Evolutionary conservation across 2,888 invertebrate genomes (phyloP).

Genomic region (Ischnus inquisitorius): DNA sequence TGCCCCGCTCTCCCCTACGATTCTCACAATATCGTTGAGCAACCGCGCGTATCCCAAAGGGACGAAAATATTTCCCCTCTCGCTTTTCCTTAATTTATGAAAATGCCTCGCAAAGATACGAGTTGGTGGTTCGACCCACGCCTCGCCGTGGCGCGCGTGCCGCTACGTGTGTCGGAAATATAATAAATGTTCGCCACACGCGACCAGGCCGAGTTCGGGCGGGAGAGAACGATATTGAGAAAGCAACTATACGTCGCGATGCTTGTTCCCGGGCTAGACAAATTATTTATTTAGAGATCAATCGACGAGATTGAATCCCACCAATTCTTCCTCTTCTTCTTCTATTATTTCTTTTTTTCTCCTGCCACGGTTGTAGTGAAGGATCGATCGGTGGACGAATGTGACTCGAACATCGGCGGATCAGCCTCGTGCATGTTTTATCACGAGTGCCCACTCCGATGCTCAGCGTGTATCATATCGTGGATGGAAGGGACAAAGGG

Average conservation of each 20-base stretch:
- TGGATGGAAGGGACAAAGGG: constrained; percentile 50
- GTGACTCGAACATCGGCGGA: constrained; percentile 27
- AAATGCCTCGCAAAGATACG: constrained; percentile 39
- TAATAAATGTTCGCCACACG: constrained; percentile 61
- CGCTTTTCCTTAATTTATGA: constrained; percentile 28
- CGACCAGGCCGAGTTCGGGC: constrained; percentile 4
- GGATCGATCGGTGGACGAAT: constrained; percentile 43
- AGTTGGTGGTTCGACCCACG: constrained; percentile 48
- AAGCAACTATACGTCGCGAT: constrained; percentile 12
- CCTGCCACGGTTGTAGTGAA: constrained; percentile 1
- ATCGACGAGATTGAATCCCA: constrained; percentile 53
- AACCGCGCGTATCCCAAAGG: background rate
- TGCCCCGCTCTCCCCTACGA: constrained; percentile 17
- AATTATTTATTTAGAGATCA: constrained; percentile 62
- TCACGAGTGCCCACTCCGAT: background rate
- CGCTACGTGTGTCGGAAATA: constrained; percentile 41
- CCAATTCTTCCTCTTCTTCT: constrained; percentile 6
- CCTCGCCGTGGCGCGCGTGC: constrained; percentile 38
- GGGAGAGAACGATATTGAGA: constrained; percentile 15
- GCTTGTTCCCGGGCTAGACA: constrained; percentile 7
- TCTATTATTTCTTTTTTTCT: background rate
- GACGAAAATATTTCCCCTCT: background rate
- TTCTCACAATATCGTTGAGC: constrained; percentile 45
- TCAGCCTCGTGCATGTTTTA: constrained; percentile 36
- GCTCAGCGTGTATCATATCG: constrained; percentile 56